These are phyloP conservation scores for Prosopocoilus inquinatus DNA, from an alignment of 2,888 invertebrate species.

Conservation along the genomic window DNA sequence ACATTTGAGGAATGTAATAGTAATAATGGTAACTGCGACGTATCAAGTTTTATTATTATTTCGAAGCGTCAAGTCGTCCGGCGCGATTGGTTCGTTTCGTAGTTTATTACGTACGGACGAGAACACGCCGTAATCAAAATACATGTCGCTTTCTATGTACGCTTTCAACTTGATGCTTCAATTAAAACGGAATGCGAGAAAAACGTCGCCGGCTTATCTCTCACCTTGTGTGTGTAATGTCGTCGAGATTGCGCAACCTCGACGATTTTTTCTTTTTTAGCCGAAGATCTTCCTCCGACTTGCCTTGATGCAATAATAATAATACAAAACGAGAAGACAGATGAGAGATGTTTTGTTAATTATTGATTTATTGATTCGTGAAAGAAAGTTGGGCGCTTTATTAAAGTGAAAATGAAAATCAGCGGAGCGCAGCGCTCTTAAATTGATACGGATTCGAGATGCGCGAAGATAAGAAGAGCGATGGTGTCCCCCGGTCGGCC, in stretches of 20 bases:
- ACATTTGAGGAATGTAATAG: background rate
- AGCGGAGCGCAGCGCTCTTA: too few relatives aligned
- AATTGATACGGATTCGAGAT: background rate
- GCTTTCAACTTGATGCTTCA: constrained; percentile 2
- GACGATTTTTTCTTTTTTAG: too few relatives aligned
- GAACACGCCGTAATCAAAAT: constrained; percentile 9
- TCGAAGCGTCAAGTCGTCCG: constrained; percentile 9
- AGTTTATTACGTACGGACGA: constrained; percentile 8
- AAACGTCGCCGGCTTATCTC: background rate
- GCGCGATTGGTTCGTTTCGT: constrained; percentile 13
- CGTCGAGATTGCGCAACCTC: too few relatives aligned
- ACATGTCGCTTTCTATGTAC: constrained; percentile 5
- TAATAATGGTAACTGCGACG: background rate
- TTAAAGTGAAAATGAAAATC: too few relatives aligned
- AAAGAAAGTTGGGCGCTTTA: too few relatives aligned
- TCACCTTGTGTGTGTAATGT: background rate
- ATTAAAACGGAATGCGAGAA: constrained; percentile 1
- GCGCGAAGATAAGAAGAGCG: background rate
- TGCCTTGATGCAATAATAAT: too few relatives aligned
- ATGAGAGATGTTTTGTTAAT: too few relatives aligned
- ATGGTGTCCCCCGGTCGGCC: background rate
- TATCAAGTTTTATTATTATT: constrained; percentile 15
- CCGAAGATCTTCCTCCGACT: too few relatives aligned
- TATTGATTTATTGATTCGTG: too few relatives aligned
- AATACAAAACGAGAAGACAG: too few relatives aligned